phyloP scores from a whole-genome alignment of 2,797 vertebrate genomes.

The Zonotrichia albicollis region DNA sequence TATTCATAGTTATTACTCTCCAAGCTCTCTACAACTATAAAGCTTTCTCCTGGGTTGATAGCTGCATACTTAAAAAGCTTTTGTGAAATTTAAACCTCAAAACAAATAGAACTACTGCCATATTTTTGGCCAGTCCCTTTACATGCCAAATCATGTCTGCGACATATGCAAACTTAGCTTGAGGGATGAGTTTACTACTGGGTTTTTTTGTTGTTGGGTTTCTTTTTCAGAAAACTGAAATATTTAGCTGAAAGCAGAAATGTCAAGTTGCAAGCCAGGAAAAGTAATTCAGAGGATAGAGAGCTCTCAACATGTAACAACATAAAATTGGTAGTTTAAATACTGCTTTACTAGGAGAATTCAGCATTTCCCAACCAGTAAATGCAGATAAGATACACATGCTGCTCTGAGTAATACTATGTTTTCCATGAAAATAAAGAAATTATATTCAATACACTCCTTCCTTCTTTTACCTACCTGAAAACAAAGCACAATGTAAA shows the following conservation, averaged over 20 bases:
- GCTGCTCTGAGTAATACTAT: background rate
- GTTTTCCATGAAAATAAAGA: background rate
- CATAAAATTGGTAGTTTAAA: background rate
- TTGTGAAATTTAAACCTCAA: conserved; percentile 44
- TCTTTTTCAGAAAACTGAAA: background rate
- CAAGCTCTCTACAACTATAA: conserved; percentile 3
- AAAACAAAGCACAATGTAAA: conserved; percentile 5
- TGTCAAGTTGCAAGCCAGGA: background rate
- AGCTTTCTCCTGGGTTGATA: background rate
- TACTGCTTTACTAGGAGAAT: background rate
- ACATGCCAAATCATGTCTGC: conserved; percentile 23
- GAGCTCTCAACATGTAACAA: background rate
- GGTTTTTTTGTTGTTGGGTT: background rate
- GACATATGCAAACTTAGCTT: background rate
- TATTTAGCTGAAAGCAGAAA: background rate
- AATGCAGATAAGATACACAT: background rate
- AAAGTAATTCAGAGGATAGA: background rate
- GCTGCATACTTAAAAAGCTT: conserved; percentile 24
- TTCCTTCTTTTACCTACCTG: background rate
- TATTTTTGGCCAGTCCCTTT: conserved; percentile 12
- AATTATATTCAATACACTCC: background rate
- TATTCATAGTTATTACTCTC: conserved; percentile 19
- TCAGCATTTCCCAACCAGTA: background rate
- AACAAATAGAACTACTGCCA: conserved; percentile 8
- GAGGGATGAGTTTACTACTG: background rate